Base-by-base conservation (phyloP, 2,113 vertebrate genomes). In the Rhombomys opimus region DNA sequence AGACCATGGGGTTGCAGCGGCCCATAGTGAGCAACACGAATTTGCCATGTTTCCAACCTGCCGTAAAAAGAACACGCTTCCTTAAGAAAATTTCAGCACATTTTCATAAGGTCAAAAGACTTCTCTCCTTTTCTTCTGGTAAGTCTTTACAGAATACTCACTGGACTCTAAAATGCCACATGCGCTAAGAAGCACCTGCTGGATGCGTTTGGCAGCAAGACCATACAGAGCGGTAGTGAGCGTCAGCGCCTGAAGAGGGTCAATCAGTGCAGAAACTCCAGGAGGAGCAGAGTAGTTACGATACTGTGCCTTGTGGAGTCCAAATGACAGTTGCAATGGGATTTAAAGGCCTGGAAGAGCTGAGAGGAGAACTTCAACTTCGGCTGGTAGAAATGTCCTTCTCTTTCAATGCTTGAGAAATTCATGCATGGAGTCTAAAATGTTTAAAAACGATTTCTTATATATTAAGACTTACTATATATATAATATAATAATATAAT, bases 311-410 rank as follows among this genome's bases (percentile, higher is more conserved):
- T 94, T 13, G 0, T 41, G 50, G 13, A 85, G 59, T 35, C 23
- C 93, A 52, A 61, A 87, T 59, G 63, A 35, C 9, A 94, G 57
- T 81, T 70, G 85, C 65, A 89, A 46, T 91, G 61, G 73, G 89
- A 89, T 96, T 52, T n/a, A 93, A 92, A 95, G 32, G 54, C 10
- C 72, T 32, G 1, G 77, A 23, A 95, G 76, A 86, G 46, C 35
- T 32, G 46, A 92, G 94, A 95, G 41, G 41, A 76, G 67, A 90
- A 77, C 89, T 94, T 86, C 61, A 8, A 96, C 81, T 94, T 95
- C 46, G 67, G 90, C 25, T 46, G n/a, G 78, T 96, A 94, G 80
- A 84, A 91, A 90, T 90, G 80, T 96, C 54, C 94, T 92, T 76
- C 7, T 41, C 25, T 18, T 68, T 95, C 38, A 87, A 86, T 94